A percentile compares a stretch with the other conserved stretches of the same genome.
phyloP scores from a whole-genome alignment of 2,797 vertebrate species.

The Valencia hispanica region DNA sequence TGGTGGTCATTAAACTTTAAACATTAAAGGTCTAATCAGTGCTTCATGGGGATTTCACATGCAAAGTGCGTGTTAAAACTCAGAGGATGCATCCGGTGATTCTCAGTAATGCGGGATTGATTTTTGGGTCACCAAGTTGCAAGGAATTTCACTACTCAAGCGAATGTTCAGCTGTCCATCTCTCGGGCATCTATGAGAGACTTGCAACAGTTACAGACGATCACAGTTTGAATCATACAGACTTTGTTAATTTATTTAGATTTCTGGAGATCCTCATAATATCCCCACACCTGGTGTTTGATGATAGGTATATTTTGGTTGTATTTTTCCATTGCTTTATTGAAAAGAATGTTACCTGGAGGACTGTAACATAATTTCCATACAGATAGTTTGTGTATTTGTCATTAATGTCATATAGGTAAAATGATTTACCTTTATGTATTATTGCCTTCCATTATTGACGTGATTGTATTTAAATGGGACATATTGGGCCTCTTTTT shows the following conservation, averaged over 20 bases:
- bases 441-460: no score
- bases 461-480: no score
- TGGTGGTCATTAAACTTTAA: not conserved
- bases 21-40: conserved; percentile 11
- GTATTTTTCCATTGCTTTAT: not conserved
- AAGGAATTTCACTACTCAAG: not conserved
- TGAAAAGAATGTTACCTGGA: not conserved
- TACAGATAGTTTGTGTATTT: no score
- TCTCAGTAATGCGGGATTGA: not conserved
- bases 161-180: not conserved
- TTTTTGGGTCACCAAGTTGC: not conserved
- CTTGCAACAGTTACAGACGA: no score
- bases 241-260: not conserved
- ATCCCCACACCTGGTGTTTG: not conserved
- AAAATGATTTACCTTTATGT: no score
- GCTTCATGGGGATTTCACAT: conserved; percentile 9
- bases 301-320: not conserved
- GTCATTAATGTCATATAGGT: no score
- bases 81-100: conserved; percentile 6
- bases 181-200: no score
- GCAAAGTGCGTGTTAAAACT: conserved; percentile 8
- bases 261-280: not conserved
- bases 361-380: not conserved
- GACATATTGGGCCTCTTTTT: no score
- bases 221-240: not conserved